Percentiles rank a stretch among this genome's conserved stretches.
Conservation (phyloP, 2,888 invertebrate genomes). For the Gibbula magus region DNA sequence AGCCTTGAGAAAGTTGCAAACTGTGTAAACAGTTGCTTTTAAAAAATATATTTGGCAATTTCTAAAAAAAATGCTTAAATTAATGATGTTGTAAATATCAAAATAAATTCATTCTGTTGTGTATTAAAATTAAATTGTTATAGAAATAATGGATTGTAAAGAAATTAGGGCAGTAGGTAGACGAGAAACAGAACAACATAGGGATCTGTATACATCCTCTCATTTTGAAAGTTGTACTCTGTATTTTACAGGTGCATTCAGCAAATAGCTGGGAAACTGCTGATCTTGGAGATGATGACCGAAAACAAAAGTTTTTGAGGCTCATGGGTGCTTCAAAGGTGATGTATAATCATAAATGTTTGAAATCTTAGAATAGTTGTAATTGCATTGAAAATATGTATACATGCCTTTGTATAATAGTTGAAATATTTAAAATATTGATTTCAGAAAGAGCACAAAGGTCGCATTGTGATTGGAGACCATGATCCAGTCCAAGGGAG, state of each 20-base stretch:
- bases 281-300: conserved; percentile 71
- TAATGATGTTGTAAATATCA: no score
- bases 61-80: no score
- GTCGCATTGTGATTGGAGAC: conserved; percentile 71
- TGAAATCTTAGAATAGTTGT: no score
- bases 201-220: not conserved
- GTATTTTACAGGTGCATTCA: conserved; percentile 66
- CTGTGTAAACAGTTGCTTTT: no score
- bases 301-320: conserved; percentile 73
- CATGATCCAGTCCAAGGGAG: conserved; percentile 47
- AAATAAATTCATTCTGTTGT: no score
- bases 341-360: no score
- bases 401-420: not conserved
- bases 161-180: no score
- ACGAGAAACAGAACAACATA: not conserved
- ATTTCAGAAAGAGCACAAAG: conserved; percentile 70
- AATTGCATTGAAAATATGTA: no score
- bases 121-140: no score
- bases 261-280: conserved; percentile 75
- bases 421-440: not conserved
- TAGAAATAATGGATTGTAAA: no score
- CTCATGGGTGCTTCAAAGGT: conserved; percentile 75
- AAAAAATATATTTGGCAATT: no score
- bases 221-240: not conserved
- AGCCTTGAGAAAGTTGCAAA: no score